Percentiles rank a stretch among this genome's conserved stretches.
Evolutionary conservation across 2,888 invertebrate genomes (phyloP).

Genomic region (Melipona beecheii): DNA sequence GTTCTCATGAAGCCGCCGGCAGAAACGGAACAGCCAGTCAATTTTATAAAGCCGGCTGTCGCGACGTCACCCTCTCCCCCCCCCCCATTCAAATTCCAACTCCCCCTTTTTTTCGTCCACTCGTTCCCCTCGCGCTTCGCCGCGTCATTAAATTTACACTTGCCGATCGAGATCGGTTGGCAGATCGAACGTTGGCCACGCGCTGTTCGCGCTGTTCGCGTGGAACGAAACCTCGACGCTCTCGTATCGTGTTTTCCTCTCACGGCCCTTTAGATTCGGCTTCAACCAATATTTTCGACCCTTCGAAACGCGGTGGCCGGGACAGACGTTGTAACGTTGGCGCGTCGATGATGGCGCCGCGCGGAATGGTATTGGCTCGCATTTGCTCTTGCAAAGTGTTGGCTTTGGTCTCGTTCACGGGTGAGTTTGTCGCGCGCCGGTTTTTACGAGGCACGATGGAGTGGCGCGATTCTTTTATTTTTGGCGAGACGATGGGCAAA

Average conservation of each 20-base stretch:
- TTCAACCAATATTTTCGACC: not conserved
- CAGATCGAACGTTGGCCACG: conserved; percentile 25
- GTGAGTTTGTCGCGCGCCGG: not conserved
- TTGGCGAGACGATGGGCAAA: no score
- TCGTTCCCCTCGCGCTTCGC: not conserved
- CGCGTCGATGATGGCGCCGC: not conserved
- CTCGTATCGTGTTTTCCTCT: conserved; percentile 37
- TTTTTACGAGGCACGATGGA: not conserved
- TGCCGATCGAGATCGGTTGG: conserved; percentile 50
- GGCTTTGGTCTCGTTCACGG: not conserved
- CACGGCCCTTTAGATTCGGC: not conserved
- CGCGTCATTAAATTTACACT: conserved; percentile 68
- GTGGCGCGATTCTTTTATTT: not conserved
- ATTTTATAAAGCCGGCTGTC: conserved; percentile 54
- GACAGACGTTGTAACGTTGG: not conserved
- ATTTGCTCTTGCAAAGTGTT: conserved; percentile 10
- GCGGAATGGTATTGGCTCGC: not conserved
- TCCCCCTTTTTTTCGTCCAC: not conserved
- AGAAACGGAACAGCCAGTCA: conserved; percentile 42
- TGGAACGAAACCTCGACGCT: conserved; percentile 9
- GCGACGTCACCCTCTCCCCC: not conserved
- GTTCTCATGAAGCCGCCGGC: conserved; percentile 31
- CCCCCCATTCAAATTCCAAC: not conserved
- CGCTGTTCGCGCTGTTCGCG: conserved; percentile 11
- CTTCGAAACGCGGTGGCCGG: not conserved